Evolutionary conservation across 2,797 vertebrate genomes (phyloP).

Genomic region (Poecilia picta): DNA sequence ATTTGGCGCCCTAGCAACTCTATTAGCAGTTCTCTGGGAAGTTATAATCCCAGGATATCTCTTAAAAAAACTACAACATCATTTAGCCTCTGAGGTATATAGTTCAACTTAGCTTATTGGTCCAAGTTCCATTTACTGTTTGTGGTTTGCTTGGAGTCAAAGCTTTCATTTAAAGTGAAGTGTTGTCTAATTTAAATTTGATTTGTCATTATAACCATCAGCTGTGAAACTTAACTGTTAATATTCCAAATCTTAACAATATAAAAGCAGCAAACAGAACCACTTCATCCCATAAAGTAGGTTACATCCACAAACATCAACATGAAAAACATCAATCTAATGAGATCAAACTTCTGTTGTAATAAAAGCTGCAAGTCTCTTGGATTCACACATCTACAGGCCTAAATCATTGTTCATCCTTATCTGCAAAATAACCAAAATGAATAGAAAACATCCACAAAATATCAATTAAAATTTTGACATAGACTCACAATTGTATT

Average conservation of each 20-base stretch:
- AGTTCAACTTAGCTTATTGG: background rate
- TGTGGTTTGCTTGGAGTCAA: background rate
- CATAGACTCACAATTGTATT: background rate
- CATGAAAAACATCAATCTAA: too few species aligned
- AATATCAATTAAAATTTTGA: background rate
- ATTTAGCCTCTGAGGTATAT: background rate
- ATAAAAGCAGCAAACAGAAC: too few species aligned
- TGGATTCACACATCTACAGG: background rate
- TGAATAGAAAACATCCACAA: background rate
- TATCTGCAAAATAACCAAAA: background rate
- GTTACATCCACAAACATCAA: background rate
- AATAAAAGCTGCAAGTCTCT: background rate
- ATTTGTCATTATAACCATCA: background rate
- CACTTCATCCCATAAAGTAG: background rate
- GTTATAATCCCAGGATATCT: background rate
- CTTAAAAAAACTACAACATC: background rate
- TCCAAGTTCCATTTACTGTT: background rate
- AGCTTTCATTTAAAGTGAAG: background rate
- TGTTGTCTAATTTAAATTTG: background rate
- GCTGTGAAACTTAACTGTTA: background rate
- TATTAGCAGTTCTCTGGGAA: slow-evolving; percentile 1
- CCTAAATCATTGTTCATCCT: background rate
- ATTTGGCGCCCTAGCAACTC: background rate
- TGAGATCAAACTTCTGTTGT: background rate
- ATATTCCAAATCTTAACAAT: background rate